Conservation (phyloP, 2,113 vertebrate species). For the Notarius quadriscutis region DNA sequence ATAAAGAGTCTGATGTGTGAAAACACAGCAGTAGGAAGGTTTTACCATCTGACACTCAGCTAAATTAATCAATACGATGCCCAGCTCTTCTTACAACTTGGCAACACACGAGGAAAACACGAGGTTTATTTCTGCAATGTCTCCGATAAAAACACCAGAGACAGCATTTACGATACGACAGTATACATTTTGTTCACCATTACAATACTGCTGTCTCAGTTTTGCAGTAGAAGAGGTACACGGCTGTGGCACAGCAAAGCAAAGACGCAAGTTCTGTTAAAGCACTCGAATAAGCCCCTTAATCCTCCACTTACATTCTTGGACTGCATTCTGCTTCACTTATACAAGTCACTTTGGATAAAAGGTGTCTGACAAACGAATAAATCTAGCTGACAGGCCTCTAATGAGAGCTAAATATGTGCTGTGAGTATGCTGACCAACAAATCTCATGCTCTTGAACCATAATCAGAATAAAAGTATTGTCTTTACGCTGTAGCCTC, state of each 20-base stretch:
- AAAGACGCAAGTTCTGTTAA: too few species aligned
- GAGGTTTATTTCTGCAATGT: background rate
- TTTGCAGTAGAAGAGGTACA: background rate
- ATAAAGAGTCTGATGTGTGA: background rate
- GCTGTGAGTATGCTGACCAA: background rate
- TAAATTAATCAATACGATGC: conserved; percentile 36
- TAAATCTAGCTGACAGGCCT: background rate
- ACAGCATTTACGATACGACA: background rate
- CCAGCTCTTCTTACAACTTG: conserved; percentile 10
- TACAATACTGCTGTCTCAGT: background rate
- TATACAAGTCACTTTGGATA: too few species aligned
- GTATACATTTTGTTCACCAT: background rate
- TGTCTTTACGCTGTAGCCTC: background rate
- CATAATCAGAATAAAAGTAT: background rate
- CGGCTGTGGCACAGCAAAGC: background rate
- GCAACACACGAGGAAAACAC: background rate
- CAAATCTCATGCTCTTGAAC: background rate
- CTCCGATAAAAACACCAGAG: background rate
- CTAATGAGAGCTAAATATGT: background rate
- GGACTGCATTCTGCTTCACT: too few species aligned
- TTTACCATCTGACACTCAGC: conserved; percentile 27
- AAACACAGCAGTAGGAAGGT: background rate
- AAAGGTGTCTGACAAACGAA: background rate
- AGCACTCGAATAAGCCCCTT: background rate
- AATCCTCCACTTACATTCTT: background rate